phyloP scores from a whole-genome alignment of 2,888 invertebrate genomes.

The Drosophila mimica region DNA sequence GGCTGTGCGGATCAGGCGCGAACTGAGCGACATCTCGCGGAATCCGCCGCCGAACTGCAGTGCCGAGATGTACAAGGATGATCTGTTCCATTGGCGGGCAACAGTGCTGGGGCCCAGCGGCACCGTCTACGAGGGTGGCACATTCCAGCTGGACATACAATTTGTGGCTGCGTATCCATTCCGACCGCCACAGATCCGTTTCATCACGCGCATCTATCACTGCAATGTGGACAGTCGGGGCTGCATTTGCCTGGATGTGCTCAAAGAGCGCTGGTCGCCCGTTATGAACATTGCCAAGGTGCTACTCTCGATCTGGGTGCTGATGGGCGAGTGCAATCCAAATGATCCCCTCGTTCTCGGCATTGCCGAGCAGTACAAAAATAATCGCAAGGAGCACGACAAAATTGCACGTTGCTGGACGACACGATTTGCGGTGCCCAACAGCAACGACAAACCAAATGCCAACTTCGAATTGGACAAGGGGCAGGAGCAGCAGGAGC shows the following conservation, averaged over 20 bases:
- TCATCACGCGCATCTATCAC: conserved; percentile 67
- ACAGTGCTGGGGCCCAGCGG: conserved; percentile 53
- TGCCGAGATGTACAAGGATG: conserved; percentile 51
- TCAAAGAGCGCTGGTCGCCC: conserved; percentile 73
- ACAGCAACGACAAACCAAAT: conserved; percentile 13
- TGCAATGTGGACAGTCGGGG: conserved; percentile 73
- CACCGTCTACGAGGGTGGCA: conserved; percentile 63
- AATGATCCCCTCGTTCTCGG: conserved; percentile 65
- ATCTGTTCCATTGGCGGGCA: conserved; percentile 62
- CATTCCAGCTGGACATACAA: conserved; percentile 61
- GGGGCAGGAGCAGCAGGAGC: neutral
- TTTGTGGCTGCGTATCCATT: conserved; percentile 65
- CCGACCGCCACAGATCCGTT: conserved; percentile 65
- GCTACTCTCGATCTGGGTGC: conserved; percentile 64
- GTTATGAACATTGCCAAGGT: conserved; percentile 67
- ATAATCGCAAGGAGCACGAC: conserved; percentile 70
- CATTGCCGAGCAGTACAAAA: conserved; percentile 69
- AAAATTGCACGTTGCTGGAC: conserved; percentile 67
- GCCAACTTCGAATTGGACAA: neutral
- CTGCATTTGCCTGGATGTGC: conserved; percentile 65
- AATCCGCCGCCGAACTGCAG: conserved; percentile 73
- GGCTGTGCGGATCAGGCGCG: conserved; percentile 43
- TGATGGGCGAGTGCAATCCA: conserved; percentile 70
- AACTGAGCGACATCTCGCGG: conserved; percentile 53
- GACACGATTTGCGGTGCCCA: conserved; percentile 57